These are phyloP conservation scores for Crocodylus rhombifer DNA, from an alignment of 2,797 vertebrate species.

Conservation along the genomic window DNA sequence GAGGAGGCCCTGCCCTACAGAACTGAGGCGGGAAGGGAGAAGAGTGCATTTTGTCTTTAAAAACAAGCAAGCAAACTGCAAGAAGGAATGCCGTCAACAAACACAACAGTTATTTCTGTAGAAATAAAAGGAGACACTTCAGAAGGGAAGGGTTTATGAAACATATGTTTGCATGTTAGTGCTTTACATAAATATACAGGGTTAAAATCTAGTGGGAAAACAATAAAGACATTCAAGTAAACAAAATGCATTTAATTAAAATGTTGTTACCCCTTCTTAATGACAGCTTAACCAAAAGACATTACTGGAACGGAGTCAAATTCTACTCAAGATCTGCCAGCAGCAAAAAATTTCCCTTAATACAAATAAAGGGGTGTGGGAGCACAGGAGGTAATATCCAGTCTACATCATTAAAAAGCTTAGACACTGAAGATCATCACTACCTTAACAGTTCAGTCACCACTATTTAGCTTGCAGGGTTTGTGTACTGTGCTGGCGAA, in stretches of 20 bases:
- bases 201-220: slow-evolving; percentile 63
- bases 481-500: neutral
- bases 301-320: neutral
- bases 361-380: neutral
- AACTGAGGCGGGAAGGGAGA: neutral
- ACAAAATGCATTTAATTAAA: slow-evolving; percentile 47
- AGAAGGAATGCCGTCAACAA: slow-evolving; percentile 14
- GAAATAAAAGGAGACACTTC: slow-evolving; percentile 39
- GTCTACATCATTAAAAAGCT: slow-evolving; percentile 32
- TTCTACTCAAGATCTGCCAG: neutral
- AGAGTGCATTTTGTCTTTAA: neutral
- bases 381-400: slow-evolving; percentile 3
- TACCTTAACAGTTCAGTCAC: neutral
- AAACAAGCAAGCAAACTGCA: neutral
- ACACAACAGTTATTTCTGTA: slow-evolving; percentile 59
- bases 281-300: slow-evolving; percentile 17
- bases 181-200: slow-evolving; percentile 63
- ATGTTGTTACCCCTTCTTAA: neutral
- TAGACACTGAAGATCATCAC: neutral
- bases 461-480: neutral
- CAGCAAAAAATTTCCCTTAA: neutral
- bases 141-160: slow-evolving; percentile 60
- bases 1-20: neutral
- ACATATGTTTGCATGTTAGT: slow-evolving; percentile 63
- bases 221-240: slow-evolving; percentile 71